Conservation (phyloP, 92 coral and sea anemone genomes). For the Umimayanthus chanpuru region DNA sequence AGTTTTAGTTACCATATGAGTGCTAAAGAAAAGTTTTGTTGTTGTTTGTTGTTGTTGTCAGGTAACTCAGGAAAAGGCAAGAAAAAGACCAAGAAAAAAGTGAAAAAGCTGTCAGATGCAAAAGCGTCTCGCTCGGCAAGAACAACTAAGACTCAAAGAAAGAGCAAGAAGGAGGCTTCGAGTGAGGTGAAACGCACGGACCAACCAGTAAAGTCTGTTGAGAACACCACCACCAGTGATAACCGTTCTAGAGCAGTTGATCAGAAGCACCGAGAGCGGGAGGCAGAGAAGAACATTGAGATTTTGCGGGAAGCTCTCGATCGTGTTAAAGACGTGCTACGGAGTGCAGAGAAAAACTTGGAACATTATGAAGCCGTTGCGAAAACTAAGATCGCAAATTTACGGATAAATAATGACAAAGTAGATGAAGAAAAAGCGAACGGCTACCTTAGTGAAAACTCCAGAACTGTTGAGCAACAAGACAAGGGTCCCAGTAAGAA, state of each 20-base stretch:
- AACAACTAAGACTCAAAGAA: background rate
- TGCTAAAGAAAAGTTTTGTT: background rate
- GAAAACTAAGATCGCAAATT: conserved; percentile 1
- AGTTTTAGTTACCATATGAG: too few relatives aligned
- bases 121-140: background rate
- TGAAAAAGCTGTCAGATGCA: background rate
- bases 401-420: conserved; percentile 4
- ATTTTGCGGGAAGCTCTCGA: conserved; percentile 45
- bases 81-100: conserved; percentile 4
- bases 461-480: background rate
- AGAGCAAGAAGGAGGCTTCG: background rate
- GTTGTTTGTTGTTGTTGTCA: too few relatives aligned
- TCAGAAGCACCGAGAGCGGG: conserved; percentile 1
- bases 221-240: background rate
- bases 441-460: background rate
- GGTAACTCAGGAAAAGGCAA: background rate
- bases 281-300: conserved; percentile 10
- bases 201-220: background rate
- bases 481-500: background rate
- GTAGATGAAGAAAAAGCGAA: background rate
- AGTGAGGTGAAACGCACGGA: background rate
- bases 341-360: conserved; percentile 37
- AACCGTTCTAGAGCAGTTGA: background rate
- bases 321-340: conserved; percentile 47
- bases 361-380: conserved; percentile 36